A percentile compares a stretch with the other conserved stretches of the same genome.
Conservation (phyloP, 2,888 invertebrate species). For the Lochmaea capreae region DNA sequence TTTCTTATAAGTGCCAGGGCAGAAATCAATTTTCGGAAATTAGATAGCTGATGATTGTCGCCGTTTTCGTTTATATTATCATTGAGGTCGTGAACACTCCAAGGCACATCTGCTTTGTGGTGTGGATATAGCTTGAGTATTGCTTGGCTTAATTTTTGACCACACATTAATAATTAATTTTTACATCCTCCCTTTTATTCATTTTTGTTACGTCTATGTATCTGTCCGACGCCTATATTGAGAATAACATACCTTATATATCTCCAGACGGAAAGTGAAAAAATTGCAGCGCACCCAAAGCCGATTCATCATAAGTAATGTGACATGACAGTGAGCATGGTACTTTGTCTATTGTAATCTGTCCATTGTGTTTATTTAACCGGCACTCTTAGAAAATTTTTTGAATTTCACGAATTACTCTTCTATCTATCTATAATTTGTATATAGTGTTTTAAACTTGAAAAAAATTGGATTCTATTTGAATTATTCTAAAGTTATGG, state of each 20-base stretch:
- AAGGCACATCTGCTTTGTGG: too few species aligned
- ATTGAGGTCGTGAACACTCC: too few species aligned
- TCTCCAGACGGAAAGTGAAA: slow-evolving; percentile 51
- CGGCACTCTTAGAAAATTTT: slow-evolving; percentile 59
- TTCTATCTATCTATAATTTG: slow-evolving; percentile 29
- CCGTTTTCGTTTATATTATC: too few species aligned
- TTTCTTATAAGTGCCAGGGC: too few species aligned
- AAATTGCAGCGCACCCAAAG: slow-evolving; percentile 51
- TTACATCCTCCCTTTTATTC: background rate
- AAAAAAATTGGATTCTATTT: too few species aligned
- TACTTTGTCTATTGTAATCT: slow-evolving; percentile 67
- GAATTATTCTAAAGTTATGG: too few species aligned
- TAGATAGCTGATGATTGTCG: too few species aligned
- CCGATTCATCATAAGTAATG: slow-evolving; percentile 66
- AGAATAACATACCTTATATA: slow-evolving; percentile 52
- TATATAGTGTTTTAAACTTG: background rate
- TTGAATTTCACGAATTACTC: slow-evolving; percentile 59
- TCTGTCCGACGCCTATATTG: slow-evolving; percentile 41
- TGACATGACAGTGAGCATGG: slow-evolving; percentile 66
- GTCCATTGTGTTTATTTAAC: slow-evolving; percentile 62
- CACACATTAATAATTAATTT: background rate
- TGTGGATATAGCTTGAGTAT: too few species aligned
- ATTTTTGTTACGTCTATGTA: slow-evolving; percentile 34
- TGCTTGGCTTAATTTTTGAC: too few species aligned
- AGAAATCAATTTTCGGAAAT: too few species aligned